Conservation (phyloP, 2,888 invertebrate species). For the Esperia sulphurella region DNA sequence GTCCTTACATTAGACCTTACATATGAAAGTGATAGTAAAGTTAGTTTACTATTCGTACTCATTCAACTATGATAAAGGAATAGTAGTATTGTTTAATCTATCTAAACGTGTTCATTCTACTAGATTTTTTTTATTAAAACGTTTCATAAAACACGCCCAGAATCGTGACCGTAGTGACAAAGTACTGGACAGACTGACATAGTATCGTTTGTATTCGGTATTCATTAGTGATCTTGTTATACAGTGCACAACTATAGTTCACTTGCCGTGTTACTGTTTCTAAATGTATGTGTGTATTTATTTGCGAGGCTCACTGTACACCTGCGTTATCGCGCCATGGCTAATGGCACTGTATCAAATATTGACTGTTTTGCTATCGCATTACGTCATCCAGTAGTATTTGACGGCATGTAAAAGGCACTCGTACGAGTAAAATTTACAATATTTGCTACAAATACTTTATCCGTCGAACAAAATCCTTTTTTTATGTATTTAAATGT, state of each 20-base stretch:
- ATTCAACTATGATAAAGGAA: no score
- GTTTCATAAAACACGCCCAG: background rate
- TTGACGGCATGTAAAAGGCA: background rate
- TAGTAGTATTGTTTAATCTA: no score
- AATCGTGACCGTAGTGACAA: constrained; percentile 10
- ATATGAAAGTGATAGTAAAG: no score
- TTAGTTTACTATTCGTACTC: no score
- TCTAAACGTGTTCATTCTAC: background rate
- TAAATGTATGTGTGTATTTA: background rate
- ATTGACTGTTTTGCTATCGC: constrained; percentile 68
- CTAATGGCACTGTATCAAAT: constrained; percentile 71
- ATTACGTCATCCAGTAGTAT: constrained; percentile 53
- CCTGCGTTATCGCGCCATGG: constrained; percentile 50
- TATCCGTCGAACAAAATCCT: no score
- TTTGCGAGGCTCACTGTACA: constrained; percentile 16
- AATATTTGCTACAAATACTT: no score
- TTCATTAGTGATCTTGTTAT: constrained; percentile 70
- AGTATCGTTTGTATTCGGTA: constrained; percentile 49
- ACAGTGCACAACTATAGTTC: background rate
- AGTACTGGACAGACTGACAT: constrained; percentile 8
- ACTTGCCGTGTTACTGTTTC: background rate
- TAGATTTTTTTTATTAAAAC: background rate
- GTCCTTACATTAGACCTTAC: no score
- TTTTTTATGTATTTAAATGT: no score
- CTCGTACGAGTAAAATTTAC: no score